These are phyloP conservation scores for Rissa tridactyla DNA, from an alignment of 2,113 vertebrate species.

Conservation along the genomic window DNA sequence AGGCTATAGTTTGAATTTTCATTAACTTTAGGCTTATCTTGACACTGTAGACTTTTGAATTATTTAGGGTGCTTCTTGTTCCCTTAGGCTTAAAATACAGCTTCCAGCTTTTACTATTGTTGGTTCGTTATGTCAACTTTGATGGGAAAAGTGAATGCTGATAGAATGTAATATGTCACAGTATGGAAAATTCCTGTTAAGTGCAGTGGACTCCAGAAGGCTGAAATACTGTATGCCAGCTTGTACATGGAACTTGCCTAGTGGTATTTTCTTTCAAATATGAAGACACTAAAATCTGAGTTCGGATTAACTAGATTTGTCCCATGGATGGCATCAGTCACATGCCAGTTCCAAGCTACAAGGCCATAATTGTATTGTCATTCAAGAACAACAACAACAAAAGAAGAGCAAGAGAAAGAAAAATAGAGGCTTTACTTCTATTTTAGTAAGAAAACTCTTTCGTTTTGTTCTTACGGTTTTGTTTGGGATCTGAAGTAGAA, in stretches of 20 bases:
- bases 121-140: background rate
- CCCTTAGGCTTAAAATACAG: background rate
- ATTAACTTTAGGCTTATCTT: background rate
- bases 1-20: background rate
- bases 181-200: background rate
- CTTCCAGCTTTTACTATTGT: background rate
- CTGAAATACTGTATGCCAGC: background rate
- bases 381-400: background rate
- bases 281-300: background rate
- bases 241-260: background rate
- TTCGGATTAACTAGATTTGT: background rate
- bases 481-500: background rate
- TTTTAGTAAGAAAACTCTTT: background rate
- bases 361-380: background rate
- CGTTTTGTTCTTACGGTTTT: background rate
- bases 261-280: background rate
- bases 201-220: background rate
- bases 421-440: background rate
- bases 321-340: background rate
- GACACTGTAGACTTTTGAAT: background rate
- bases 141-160: background rate
- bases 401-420: background rate
- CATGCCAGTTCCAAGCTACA: background rate
- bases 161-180: background rate
- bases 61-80: background rate